A percentile compares a stretch with the other conserved stretches of the same genome.
Evolutionary conservation across 92 coral and sea anemone genomes (phyloP).

Genomic region (Zoanthus gigantus): DNA sequence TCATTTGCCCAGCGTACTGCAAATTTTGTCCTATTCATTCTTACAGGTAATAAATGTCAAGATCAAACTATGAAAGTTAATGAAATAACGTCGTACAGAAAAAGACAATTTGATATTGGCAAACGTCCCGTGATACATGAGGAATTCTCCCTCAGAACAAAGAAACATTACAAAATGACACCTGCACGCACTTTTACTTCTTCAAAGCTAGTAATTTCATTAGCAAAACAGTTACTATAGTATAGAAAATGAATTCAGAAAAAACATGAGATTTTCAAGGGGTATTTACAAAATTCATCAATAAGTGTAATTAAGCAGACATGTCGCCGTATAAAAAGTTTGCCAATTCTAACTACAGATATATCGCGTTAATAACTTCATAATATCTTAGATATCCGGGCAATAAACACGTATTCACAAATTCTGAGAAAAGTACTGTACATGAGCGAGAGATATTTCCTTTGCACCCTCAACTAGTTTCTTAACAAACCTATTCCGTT

Average conservation of each 20-base stretch:
- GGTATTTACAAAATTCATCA: constrained; percentile 32
- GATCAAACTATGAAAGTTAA: background rate
- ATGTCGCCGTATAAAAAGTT: constrained; percentile 19
- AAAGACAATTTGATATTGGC: background rate
- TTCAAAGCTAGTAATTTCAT: background rate
- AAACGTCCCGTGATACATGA: background rate
- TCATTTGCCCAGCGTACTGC: constrained; percentile 43
- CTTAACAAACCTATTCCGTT: constrained; percentile 7
- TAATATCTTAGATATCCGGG: background rate
- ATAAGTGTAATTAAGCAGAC: constrained; percentile 9
- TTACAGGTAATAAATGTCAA: constrained; percentile 26
- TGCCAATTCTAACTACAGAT: background rate
- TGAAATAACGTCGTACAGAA: background rate
- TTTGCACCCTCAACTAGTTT: constrained; percentile 3
- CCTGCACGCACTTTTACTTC: background rate
- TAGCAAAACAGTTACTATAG: constrained; percentile 4
- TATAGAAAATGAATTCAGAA: constrained; percentile 5
- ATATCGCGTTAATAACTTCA: background rate
- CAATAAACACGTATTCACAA: constrained; percentile 12
- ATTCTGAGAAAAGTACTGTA: constrained; percentile 19
- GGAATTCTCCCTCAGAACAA: constrained; percentile 22
- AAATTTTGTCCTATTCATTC: constrained; percentile 55
- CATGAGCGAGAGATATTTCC: background rate
- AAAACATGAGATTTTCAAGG: background rate
- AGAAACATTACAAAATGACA: background rate